Evolutionary conservation across 2,888 invertebrate species (phyloP), one percentile per base, ranked within the genome.

Genomic region (Coelopa pilipes): DNA sequence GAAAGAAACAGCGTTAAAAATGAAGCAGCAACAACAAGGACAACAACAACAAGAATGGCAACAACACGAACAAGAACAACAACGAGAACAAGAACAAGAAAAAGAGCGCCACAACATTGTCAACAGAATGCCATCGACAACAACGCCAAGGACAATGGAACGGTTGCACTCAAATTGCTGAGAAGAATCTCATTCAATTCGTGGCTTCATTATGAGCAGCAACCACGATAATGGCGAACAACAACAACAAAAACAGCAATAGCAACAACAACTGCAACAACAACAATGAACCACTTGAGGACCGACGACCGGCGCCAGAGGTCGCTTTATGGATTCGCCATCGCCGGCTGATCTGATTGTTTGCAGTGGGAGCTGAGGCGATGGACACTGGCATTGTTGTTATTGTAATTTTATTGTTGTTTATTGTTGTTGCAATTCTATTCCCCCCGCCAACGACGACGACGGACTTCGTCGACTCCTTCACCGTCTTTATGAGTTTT

Each of bases 381-480:
- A 21, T 60, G 59, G 53, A 60, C 49, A n/a, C 49, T 60, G 55
- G 15, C 66, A 55, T 66, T 67, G 53, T 67, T 19, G 49, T 68
- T n/a, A 50, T 59, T 53, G n/a, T 53, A 19, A 15, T 73, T 60
- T 17, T 50, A 17, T 57, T 55, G 67, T 60, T 60, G 10, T 72
- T 34, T 62, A 9, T 59, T 65, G 57, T 46, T 65, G 15, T 46
- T 63, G 50, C 55, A 7, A 0, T 66, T 50, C 1, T 13, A 15
- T 49, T 66, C 68, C 34, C 63, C 70, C 66, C 74, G 62, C 68
- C 71, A 70, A 71, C 73, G 74, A 72, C 47, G 62, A 67, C 13
- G 73, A 63, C 69, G 63, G 74, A 74, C 68, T 66, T 62, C 68
- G 59, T 72, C 21, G 57, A 53, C 24, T 70, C 73, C 50, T 67